Evolutionary conservation across 2,888 invertebrate genomes (phyloP).

Genomic region (Trachelus troglodyta): DNA sequence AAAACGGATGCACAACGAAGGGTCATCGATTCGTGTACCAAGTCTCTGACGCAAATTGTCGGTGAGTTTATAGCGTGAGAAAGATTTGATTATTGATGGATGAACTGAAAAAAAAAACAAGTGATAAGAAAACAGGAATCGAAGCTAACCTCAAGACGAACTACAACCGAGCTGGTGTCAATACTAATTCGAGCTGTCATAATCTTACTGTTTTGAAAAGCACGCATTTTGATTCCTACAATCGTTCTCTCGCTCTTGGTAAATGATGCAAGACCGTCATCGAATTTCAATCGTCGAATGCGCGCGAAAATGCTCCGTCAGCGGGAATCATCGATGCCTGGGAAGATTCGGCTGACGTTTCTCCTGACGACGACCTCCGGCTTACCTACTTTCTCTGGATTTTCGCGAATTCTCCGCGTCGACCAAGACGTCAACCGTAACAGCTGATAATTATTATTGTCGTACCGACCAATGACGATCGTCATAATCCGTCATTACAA

Average conservation of each 20-base stretch:
- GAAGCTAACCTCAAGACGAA: background rate
- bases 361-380: background rate
- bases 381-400: background rate
- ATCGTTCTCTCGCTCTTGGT: background rate
- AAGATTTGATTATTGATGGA: background rate
- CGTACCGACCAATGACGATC: background rate
- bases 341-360: background rate
- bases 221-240: background rate
- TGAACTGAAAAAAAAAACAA: background rate
- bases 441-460: background rate
- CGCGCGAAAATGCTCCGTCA: background rate
- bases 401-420: background rate
- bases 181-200: background rate
- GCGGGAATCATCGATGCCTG: background rate
- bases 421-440: background rate
- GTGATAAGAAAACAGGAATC: background rate
- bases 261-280: constrained; percentile 4
- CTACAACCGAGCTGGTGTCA: background rate
- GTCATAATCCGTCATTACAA: background rate
- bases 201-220: background rate
- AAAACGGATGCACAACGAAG: background rate
- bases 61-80: background rate
- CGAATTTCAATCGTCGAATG: background rate
- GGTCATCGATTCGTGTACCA: background rate
- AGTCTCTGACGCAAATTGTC: background rate